Evolutionary conservation across 2,797 vertebrate species (phyloP).

Genomic region (Cygnus olor): DNA sequence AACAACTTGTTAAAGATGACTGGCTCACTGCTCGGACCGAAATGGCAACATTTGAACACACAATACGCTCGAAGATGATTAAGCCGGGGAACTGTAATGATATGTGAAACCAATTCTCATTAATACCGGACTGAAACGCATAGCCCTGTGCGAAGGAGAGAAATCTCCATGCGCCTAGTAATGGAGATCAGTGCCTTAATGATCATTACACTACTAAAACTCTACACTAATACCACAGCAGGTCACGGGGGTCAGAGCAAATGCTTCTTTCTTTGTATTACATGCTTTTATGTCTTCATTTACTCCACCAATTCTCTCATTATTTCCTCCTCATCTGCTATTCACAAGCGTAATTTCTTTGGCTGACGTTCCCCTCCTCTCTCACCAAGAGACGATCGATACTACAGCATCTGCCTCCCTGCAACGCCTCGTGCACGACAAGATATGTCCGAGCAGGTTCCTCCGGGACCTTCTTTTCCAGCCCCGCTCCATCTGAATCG

Average conservation of each 20-base stretch:
- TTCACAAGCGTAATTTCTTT: slow-evolving; percentile 69
- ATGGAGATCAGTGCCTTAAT: slow-evolving; percentile 61
- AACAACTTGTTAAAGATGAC: slow-evolving; percentile 56
- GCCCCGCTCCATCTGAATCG: slow-evolving; percentile 30
- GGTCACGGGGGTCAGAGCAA: slow-evolving; percentile 43
- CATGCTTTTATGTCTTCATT: slow-evolving; percentile 75
- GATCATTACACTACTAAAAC: slow-evolving; percentile 64
- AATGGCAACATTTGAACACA: slow-evolving; percentile 52
- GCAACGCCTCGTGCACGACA: slow-evolving; percentile 59
- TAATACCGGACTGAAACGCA: slow-evolving; percentile 25
- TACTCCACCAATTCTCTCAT: slow-evolving; percentile 65
- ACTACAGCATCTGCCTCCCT: slow-evolving; percentile 74
- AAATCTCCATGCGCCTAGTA: slow-evolving; percentile 49
- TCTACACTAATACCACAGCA: slow-evolving; percentile 55
- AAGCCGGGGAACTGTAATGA: slow-evolving; percentile 54
- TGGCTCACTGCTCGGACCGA: slow-evolving; percentile 18
- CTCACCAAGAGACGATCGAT: slow-evolving; percentile 74
- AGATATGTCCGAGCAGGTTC: slow-evolving; percentile 67
- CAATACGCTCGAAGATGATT: slow-evolving; percentile 51
- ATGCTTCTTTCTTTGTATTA: slow-evolving; percentile 69
- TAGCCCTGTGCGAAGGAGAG: slow-evolving; percentile 12
- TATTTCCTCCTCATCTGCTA: slow-evolving; percentile 71
- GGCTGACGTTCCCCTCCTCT: slow-evolving; percentile 69
- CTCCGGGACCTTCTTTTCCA: slow-evolving; percentile 70
- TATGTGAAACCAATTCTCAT: slow-evolving; percentile 53